Evolutionary conservation across 2,797 vertebrate genomes (phyloP), one percentile per base, ranked within the genome.

Genomic region (Lepus oiostolus): DNA sequence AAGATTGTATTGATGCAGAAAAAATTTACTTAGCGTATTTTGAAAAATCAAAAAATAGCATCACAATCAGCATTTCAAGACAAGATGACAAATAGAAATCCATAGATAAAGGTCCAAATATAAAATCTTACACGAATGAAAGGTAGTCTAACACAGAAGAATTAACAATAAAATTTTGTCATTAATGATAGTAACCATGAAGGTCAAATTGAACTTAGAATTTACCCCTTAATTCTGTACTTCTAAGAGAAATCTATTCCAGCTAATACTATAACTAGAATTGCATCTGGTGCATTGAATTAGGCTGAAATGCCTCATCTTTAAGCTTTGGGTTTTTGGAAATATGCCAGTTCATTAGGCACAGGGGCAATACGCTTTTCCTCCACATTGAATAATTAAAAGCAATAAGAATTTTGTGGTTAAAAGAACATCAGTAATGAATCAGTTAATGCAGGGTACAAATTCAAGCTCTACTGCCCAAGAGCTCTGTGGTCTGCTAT

Each of bases 201-300:
- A 75, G 7, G 75, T 88, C 28, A 86, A 76, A 50, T 92, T 91
- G 17, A 90, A 68, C 11, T 82, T 32, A 68, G 21, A 80, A 30
- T 35, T 84, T 42, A 8, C 30, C 35, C 5, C 17, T n/a, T 89
- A n/a, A 76, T 60, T 79, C 28, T 74, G 32, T 35, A 92, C 17
- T 82, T 82, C 32, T n/a, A 65, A 54, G 35, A 93, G 4, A 72
- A 81, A 93, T 81, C 19, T 50, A 4, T 84, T 89, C 10, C 38
- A 75, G 70, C 1, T 38, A 63, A 54, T 13, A 83, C 47, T 24
- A 90, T 54, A 84, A 65, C 86, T 71, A 72, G 7, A 94, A 85
- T 1, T 38, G 2, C 80, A 76, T 38, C 22, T 26, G 32, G 3
- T 80, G 2, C 4, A 19, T 35, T 76, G 42, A 58, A n/a, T n/a